These are phyloP conservation scores for Syngnathus rostellatus DNA, from an alignment of 2,797 vertebrate species.

Conservation along the genomic window DNA sequence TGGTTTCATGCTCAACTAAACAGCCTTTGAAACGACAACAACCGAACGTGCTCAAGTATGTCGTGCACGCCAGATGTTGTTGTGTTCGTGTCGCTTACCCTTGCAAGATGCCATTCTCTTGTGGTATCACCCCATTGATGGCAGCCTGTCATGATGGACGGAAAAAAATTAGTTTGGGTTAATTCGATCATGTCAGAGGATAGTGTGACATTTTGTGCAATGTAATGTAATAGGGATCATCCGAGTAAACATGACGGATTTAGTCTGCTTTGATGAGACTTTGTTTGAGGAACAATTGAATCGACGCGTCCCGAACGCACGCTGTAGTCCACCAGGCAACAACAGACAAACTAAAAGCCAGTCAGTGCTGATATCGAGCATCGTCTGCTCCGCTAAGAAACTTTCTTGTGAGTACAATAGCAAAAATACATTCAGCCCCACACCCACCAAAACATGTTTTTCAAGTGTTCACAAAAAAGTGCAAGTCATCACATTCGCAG, in stretches of 20 bases:
- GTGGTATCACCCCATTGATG: conserved; percentile 98
- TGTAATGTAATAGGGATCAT: conserved; percentile 18
- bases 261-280: background rate
- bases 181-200: background rate
- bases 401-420: background rate
- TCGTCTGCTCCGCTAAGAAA: background rate
- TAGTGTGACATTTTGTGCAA: background rate
- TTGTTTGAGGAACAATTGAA: conserved; percentile 27
- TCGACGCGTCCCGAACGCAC: conserved; percentile 31
- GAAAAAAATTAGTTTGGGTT: background rate
- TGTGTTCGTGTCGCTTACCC: conserved; percentile 53
- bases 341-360: conserved; percentile 9
- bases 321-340: conserved; percentile 14
- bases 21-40: background rate
- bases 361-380: background rate
- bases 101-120: conserved; percentile 97
- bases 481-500: conserved; percentile 70
- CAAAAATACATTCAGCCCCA: background rate
- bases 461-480: conserved; percentile 37
- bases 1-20: background rate
- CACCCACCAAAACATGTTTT: conserved; percentile 2
- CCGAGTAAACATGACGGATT: conserved; percentile 30
- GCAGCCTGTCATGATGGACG: conserved; percentile 80
- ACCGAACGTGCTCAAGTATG: background rate
- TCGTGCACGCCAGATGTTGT: background rate